Conservation (phyloP, 92 coral and sea anemone species). For the Montipora capitata region DNA sequence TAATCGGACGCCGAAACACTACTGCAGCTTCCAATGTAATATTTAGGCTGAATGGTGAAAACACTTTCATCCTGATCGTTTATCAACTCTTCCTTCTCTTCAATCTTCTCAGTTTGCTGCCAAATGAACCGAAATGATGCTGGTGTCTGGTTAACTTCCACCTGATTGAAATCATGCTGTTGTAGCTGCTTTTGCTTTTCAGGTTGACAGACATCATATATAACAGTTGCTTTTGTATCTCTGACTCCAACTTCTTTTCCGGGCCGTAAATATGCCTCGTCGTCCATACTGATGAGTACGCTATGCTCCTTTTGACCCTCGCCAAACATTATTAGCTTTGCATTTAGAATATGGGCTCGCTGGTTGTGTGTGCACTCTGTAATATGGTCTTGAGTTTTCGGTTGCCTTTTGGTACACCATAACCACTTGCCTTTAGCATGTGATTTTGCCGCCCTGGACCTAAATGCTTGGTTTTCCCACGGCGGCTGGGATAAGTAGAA, state of each 20-base stretch:
- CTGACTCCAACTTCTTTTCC: conserved; percentile 70
- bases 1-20: too few relatives aligned
- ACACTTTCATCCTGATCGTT: not conserved
- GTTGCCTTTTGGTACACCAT: conserved; percentile 53
- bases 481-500: not conserved
- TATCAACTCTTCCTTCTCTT: conserved; percentile 48
- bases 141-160: conserved; percentile 69
- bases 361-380: conserved; percentile 53
- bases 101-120: conserved; percentile 43
- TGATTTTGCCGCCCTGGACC: conserved; percentile 63
- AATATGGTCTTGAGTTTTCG: too few relatives aligned
- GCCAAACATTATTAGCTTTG: conserved; percentile 18
- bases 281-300: not conserved
- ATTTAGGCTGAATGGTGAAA: too few relatives aligned
- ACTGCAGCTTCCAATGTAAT: too few relatives aligned
- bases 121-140: conserved; percentile 66
- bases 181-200: conserved; percentile 66
- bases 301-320: not conserved
- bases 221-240: conserved; percentile 55
- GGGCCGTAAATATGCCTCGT: conserved; percentile 43
- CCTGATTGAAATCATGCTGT: conserved; percentile 67
- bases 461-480: conserved; percentile 68
- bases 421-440: conserved; percentile 70
- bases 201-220: conserved; percentile 59
- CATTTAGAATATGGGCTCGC: conserved; percentile 68